Evolutionary conservation across 2,797 vertebrate species (phyloP).

Genomic region (Linurgus olivaceus): DNA sequence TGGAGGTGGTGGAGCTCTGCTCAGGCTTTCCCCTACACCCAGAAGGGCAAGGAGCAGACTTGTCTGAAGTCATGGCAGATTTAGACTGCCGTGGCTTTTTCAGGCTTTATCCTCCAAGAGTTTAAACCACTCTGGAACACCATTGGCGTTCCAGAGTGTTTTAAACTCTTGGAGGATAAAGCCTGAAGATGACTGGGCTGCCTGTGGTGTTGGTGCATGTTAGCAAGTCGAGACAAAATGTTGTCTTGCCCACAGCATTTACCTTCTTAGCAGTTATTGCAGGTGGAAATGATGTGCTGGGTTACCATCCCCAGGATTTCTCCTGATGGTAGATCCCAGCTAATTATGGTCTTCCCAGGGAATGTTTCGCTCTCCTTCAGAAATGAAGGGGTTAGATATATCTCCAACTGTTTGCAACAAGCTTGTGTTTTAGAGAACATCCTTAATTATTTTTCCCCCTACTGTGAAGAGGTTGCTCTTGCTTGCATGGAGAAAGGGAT

Average conservation of each 20-base stretch:
- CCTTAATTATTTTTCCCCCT: background rate
- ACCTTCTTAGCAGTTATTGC: background rate
- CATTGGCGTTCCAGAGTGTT: background rate
- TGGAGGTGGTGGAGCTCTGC: background rate
- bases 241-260: background rate
- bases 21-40: background rate
- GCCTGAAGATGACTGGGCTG: background rate
- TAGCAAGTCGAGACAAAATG: accelerated
- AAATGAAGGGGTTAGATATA: background rate
- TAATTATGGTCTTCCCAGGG: background rate
- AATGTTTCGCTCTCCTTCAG: background rate
- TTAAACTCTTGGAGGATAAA: background rate
- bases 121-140: too few species aligned
- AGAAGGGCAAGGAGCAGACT: background rate
- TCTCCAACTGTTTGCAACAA: background rate
- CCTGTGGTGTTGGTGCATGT: background rate
- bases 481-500: background rate
- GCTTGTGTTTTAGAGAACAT: background rate
- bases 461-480: background rate
- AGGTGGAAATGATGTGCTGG: background rate
- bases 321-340: background rate
- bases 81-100: too few species aligned
- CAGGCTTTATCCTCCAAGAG: too few species aligned
- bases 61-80: background rate
- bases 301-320: background rate